These are phyloP conservation scores for Endotricha flammealis DNA, from an alignment of 2,888 invertebrate genomes.

Conservation along the genomic window DNA sequence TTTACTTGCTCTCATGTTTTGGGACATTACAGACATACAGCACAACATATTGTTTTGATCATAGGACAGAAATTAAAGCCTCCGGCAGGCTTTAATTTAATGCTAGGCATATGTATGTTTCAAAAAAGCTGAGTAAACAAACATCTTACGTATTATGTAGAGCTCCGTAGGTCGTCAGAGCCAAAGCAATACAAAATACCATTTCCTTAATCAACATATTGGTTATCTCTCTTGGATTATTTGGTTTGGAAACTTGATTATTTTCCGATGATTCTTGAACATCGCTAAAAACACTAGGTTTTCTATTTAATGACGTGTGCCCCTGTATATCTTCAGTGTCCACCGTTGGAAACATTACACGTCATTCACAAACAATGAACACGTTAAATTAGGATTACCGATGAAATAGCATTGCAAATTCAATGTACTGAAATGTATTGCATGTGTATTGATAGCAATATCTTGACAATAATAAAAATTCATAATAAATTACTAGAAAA, in stretches of 20 bases:
- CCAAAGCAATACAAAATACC: slow-evolving; percentile 80
- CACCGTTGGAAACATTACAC: slow-evolving; percentile 77
- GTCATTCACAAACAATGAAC: slow-evolving; percentile 67
- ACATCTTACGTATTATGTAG: slow-evolving; percentile 83
- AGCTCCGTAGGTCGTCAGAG: slow-evolving; percentile 83
- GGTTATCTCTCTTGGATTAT: slow-evolving; percentile 57
- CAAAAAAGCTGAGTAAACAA: slow-evolving; percentile 1
- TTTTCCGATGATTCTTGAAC: slow-evolving; percentile 52
- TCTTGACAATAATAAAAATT: slow-evolving; percentile 26
- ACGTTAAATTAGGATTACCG: slow-evolving; percentile 38
- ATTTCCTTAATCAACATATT: slow-evolving; percentile 82
- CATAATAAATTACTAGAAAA: slow-evolving; percentile 32
- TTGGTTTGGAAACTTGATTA: slow-evolving; percentile 49
- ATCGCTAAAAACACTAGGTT: slow-evolving; percentile 57
- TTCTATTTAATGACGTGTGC: slow-evolving; percentile 62
- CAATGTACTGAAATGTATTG: slow-evolving; percentile 20
- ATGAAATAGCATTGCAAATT: slow-evolving; percentile 43
- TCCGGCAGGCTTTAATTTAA: too few species aligned
- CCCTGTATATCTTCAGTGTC: slow-evolving; percentile 67
- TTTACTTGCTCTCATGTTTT: too few species aligned
- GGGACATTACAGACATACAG: too few species aligned
- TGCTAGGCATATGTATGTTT: too few species aligned
- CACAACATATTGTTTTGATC: too few species aligned
- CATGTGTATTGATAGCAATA: slow-evolving; percentile 20
- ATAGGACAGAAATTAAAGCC: too few species aligned